A percentile compares a stretch with the other conserved stretches of the same genome.
Conservation (phyloP, 2,888 invertebrate species). For the Diarsia rubi region DNA sequence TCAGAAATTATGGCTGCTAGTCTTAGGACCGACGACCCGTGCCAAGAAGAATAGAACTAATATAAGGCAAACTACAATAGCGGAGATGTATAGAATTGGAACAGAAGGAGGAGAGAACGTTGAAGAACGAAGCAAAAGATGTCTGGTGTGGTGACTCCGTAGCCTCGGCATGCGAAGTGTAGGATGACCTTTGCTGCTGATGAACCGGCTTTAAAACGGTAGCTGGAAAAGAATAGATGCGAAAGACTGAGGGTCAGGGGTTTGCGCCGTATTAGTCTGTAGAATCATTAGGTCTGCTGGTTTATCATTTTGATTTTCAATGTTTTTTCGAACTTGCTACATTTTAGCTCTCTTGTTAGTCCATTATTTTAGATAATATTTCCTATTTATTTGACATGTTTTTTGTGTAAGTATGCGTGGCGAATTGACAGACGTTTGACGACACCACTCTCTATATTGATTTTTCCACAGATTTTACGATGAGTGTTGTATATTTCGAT, state of each 20-base stretch:
- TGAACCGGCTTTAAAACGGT: neutral
- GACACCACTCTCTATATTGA: neutral
- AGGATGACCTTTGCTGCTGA: neutral
- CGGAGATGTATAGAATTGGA: neutral
- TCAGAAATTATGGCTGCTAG: neutral
- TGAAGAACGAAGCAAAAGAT: neutral
- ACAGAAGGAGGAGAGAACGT: neutral
- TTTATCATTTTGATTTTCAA: neutral
- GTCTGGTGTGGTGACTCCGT: neutral
- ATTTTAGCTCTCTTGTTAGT: neutral
- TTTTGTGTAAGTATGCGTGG: neutral
- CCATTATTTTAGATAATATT: neutral
- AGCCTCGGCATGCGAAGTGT: neutral
- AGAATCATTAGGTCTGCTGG: neutral
- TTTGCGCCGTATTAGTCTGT: neutral
- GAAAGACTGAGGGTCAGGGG: neutral
- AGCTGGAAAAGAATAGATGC: neutral
- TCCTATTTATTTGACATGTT: neutral
- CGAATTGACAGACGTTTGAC: neutral
- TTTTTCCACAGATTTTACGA: neutral
- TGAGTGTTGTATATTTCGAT: neutral
- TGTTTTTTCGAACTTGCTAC: neutral
- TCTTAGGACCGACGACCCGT: neutral
- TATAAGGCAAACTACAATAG: neutral
- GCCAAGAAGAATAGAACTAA: neutral